Evolutionary conservation across 1,140 invertebrate species (phyloP).

Genomic region (Diachasmimorpha longicaudata): DNA sequence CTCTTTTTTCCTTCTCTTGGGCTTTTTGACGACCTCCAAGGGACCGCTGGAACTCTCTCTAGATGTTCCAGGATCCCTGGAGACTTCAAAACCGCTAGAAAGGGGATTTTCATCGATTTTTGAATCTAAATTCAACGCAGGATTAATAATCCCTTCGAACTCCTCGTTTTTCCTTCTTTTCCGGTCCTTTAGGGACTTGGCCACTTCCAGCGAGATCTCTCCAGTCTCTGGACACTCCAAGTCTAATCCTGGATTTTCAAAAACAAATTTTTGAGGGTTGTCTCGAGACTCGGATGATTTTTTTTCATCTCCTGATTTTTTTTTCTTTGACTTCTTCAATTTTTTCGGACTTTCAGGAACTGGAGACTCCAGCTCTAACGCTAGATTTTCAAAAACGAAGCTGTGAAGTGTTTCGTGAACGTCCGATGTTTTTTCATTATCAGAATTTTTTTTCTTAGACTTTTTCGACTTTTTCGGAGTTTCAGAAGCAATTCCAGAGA

Average conservation of each 20-base stretch:
- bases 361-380: conserved; percentile 23
- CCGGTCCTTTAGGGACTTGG: too few species aligned
- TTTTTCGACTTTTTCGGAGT: background rate
- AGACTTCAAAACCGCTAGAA: background rate
- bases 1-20: background rate
- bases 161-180: too few species aligned
- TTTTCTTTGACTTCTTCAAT: conserved; percentile 6
- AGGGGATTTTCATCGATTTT: background rate
- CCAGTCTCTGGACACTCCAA: too few species aligned
- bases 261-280: too few species aligned
- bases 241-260: too few species aligned
- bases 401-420: background rate
- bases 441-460: background rate
- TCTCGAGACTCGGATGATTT: background rate
- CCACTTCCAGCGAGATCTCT: too few species aligned
- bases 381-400: conserved; percentile 36
- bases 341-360: too few species aligned
- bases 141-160: too few species aligned
- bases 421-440: background rate
- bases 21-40: background rate
- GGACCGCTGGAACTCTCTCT: background rate
- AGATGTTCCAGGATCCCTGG: background rate
- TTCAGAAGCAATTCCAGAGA: background rate
- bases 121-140: background rate
- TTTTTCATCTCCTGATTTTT: conserved; percentile 1